phyloP scores from a whole-genome alignment of 2,888 invertebrate species.

The Galerucella calmariensis region DNA sequence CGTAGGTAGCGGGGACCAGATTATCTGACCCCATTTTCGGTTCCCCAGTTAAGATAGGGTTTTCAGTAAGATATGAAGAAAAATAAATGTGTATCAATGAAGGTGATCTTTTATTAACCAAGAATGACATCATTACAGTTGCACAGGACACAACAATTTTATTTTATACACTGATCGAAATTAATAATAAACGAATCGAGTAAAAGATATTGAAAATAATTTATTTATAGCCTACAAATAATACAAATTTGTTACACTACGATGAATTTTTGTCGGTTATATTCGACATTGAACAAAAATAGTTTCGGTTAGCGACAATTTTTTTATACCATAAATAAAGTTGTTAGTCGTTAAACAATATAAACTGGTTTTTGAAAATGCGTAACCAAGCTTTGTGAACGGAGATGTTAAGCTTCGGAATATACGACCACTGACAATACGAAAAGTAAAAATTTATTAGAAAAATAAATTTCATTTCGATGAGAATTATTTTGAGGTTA shows the following conservation, averaged over 20 bases:
- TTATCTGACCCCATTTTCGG: too few relatives aligned
- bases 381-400: slow-evolving; percentile 31
- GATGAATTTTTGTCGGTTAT: slow-evolving; percentile 35
- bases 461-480: background rate
- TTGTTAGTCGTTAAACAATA: slow-evolving; percentile 15
- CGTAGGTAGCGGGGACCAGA: too few relatives aligned
- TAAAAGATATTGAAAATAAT: slow-evolving; percentile 51
- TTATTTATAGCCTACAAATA: slow-evolving; percentile 64
- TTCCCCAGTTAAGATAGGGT: too few relatives aligned
- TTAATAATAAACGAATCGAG: slow-evolving; percentile 29
- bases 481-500: background rate
- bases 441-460: background rate
- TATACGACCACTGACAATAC: background rate
- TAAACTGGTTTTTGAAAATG: slow-evolving; percentile 23
- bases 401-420: background rate
- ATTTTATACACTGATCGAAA: slow-evolving; percentile 18
- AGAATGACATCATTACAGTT: background rate
- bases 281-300: slow-evolving; percentile 36
- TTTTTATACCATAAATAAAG: slow-evolving; percentile 34
- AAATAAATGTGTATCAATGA: background rate
- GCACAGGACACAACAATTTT: slow-evolving; percentile 8
- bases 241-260: slow-evolving; percentile 49
- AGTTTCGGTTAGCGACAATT: slow-evolving; percentile 35
- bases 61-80: too few relatives aligned
- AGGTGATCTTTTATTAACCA: slow-evolving; percentile 14